phyloP scores from a whole-genome alignment of 2,888 invertebrate genomes.

The Heliconius cydno region DNA sequence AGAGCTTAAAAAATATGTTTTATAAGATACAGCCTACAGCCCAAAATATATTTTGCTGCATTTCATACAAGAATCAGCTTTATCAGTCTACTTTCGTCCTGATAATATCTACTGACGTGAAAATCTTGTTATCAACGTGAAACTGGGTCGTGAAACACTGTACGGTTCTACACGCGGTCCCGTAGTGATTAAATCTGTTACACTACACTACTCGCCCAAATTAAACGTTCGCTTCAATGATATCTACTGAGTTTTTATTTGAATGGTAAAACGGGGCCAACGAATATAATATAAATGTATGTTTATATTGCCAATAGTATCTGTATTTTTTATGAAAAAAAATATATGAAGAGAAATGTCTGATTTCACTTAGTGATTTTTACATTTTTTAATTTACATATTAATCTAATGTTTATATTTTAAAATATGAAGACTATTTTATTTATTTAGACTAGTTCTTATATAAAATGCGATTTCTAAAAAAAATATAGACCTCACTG shows the following conservation, averaged over 20 bases:
- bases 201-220: slow-evolving; percentile 36
- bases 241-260: slow-evolving; percentile 8
- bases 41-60: neutral
- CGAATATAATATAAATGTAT: neutral
- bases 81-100: neutral
- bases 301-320: neutral
- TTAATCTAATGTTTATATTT: no score
- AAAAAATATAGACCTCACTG: no score
- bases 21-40: neutral
- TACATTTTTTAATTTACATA: no score
- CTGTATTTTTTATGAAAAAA: no score
- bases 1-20: neutral
- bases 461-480: no score
- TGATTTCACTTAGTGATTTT: no score
- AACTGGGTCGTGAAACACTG: slow-evolving; percentile 46
- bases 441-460: no score
- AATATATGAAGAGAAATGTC: no score
- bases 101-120: slow-evolving; percentile 41
- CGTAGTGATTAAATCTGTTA: slow-evolving; percentile 41
- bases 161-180: slow-evolving; percentile 19
- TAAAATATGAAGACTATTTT: no score
- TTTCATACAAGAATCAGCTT: neutral
- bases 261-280: neutral
- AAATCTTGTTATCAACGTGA: slow-evolving; percentile 46
- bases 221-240: slow-evolving; percentile 29